Evolutionary conservation across 2,888 invertebrate genomes (phyloP), one percentile per base, ranked within the genome.

Genomic region (Iphiclides podalirius): DNA sequence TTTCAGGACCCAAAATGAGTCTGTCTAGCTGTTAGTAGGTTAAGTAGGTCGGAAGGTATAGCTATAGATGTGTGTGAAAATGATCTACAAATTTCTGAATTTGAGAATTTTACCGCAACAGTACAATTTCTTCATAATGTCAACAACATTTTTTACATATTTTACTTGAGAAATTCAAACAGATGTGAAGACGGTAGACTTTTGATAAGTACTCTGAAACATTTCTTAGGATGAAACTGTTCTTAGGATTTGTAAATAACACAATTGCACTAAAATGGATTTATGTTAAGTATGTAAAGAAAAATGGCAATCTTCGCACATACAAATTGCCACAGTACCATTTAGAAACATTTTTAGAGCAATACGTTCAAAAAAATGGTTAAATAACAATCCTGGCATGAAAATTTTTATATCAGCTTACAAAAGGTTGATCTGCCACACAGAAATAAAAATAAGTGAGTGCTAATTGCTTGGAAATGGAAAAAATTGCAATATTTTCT

Each of bases 321-420:
- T 44, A 28, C 16, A 44, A 44, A 44, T 15, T 44, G 26, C 36
- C 36, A 17, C 44, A 44, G 20, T 35, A 44, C 26, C 44, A 44
- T 12, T 23, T 44, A 13, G 36, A 44, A 15, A 44, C 15, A n/a
- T 44, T 44, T 36, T 44, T 36, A n/a, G 44, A 1, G 44, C 44
- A 7, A 26, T 44, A 4, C 16, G 36, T 13, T 36, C 44, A 3
- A 44, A 36, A 14, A 34, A 36, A 8, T 35, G 44, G 14, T 44
- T 44, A 23, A 13, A 44, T 34, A 4, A 23, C 8, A 8, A 8
- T 6, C 8, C 23, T 23, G 23, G 23, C 23, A 4, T 8, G 4
- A 23, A 23, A 8, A 4, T 23, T 8, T 4, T 23, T 8, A 6
- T 8, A 6, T 4, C 8, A 23, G 8, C 4, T 23, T 23, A 6